Evolutionary conservation across 2,113 vertebrate genomes (phyloP), one percentile per base, ranked within the genome.

Genomic region (Cryptomyrus ogoouensis): DNA sequence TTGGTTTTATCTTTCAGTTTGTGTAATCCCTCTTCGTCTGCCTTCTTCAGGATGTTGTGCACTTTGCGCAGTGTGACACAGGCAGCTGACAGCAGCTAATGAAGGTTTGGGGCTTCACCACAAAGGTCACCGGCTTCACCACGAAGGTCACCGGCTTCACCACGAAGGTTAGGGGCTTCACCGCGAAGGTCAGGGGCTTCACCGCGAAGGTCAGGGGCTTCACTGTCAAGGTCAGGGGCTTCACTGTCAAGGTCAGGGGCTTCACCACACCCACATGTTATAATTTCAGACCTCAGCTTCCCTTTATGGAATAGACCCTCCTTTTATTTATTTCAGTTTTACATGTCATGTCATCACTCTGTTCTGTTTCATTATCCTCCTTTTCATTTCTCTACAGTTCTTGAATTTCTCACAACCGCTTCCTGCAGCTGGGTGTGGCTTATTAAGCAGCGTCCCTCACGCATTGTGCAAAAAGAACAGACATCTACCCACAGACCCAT

Each of bases 21-120:
- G 83, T 89, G 90, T 90, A 93, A 93, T 94, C 93, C 89, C 91
- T 94, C 92, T 92, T 88, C 5, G 35, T 91, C 93, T 46, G 90
- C 85, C 53, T 84, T 49, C 89, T 90, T 83, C 90, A 52, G 91
- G 90, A 85, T 84, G 93, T 89, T 53, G 83, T 42, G 70, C 88
- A 1, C 90, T 91, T 93, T 92, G 91, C 91, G 49, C 90, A 66
- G 53, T 88, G 90, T 89, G 62, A 89, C 87, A 87, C 88, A 56
- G 89, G 91, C 92, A 39, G 5, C 90, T 77, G 92, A 92, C 90
- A 89, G 90, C n/a, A 7, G 39, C 91, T 95, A 94, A 95, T 95
- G 93, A 95, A 95, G 94, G 94, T 94, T 93, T 93, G 88, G 62
- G 91, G 92, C 88, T 91, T 87, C 89, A 90, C 39, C 35, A 24